These are phyloP conservation scores for Peromyscus attwateri DNA, from an alignment of 2,797 vertebrate genomes.

Conservation along the genomic window DNA sequence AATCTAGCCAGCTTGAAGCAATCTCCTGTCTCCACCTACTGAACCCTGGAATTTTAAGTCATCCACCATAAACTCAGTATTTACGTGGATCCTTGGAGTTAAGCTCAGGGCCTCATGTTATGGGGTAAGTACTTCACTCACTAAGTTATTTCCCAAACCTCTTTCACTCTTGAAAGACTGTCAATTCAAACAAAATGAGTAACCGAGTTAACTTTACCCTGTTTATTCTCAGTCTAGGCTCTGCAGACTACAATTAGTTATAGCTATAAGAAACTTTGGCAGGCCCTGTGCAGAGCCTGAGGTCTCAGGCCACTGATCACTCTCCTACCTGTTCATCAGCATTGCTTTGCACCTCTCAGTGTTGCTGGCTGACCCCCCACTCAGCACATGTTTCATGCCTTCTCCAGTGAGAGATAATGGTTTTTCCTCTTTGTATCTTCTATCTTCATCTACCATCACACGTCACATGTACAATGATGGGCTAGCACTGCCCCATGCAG, in stretches of 20 bases:
- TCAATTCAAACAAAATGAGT: not conserved
- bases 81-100: not conserved
- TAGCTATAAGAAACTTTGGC: not conserved
- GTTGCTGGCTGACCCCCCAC: no score
- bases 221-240: not conserved
- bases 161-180: not conserved
- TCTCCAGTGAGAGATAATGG: not conserved
- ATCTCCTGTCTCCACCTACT: not conserved
- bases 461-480: not conserved
- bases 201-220: not conserved
- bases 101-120: not conserved
- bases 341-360: not conserved
- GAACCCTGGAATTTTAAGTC: not conserved
- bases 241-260: not conserved
- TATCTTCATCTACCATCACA: not conserved
- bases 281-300: rapidly evolving
- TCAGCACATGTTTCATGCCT: not conserved
- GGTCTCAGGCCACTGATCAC: no score
- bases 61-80: not conserved
- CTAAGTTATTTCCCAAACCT: not conserved
- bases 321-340: no score
- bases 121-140: not conserved
- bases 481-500: rapidly evolving
- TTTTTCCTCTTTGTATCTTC: not conserved
- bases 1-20: not conserved